phyloP scores from a whole-genome alignment of 2,113 vertebrate species.

The Chauna torquata region DNA sequence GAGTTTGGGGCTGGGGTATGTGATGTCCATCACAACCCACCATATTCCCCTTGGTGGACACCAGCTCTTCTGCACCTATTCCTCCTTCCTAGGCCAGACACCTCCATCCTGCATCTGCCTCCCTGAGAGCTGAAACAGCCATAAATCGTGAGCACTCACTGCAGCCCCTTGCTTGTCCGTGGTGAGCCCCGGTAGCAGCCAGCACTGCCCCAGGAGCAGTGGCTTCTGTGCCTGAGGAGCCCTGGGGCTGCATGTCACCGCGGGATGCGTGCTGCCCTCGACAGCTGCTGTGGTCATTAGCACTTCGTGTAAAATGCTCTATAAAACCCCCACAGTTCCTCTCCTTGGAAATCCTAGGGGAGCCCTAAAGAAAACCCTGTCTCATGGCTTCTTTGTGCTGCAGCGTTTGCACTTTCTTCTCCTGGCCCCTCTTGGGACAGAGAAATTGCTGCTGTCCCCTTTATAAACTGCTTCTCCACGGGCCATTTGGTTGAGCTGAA shows the following conservation, averaged over 20 bases:
- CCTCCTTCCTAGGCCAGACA: background rate
- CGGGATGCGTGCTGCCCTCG: background rate
- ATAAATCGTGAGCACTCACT: background rate
- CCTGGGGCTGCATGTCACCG: background rate
- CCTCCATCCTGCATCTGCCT: background rate
- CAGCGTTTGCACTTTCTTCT: background rate
- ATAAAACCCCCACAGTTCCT: background rate
- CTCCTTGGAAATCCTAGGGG: background rate
- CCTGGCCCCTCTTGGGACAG: background rate
- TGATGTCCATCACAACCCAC: background rate
- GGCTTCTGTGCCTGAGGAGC: accelerated
- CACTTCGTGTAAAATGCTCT: background rate
- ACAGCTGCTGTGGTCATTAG: background rate
- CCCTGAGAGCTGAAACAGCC: background rate
- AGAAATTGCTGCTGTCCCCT: background rate
- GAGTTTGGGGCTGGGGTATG: accelerated
- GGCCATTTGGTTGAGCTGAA: background rate
- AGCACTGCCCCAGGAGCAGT: background rate
- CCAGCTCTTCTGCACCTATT: background rate
- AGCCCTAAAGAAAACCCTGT: background rate
- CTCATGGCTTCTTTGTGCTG: background rate
- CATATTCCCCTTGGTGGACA: accelerated
- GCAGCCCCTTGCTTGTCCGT: background rate
- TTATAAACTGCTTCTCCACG: background rate
- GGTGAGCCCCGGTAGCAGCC: background rate